Evolutionary conservation across 23 tunicate genomes (phyloP).

Genomic region (Ascidia mentula): DNA sequence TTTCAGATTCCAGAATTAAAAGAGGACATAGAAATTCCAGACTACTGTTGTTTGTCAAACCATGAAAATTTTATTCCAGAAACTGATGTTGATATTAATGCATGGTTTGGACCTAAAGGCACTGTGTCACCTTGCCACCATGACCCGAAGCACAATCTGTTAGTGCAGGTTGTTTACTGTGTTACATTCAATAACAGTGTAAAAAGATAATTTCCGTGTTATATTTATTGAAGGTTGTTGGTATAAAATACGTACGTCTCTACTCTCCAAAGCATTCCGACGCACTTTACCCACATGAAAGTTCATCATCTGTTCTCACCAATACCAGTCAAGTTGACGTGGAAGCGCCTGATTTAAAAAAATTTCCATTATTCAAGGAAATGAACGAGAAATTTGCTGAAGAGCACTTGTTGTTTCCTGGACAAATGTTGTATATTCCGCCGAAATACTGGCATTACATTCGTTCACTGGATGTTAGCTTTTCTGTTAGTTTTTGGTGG

Average conservation of each 20-base stretch:
- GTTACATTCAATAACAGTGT: no score
- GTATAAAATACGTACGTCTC: constrained; percentile 66
- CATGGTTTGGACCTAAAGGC: constrained; percentile 96
- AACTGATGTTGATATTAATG: constrained; percentile 78
- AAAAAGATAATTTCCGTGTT: no score
- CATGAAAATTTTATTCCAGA: constrained; percentile 31
- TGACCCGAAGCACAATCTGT: constrained; percentile 79
- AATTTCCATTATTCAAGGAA: constrained; percentile 64
- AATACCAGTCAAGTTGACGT: constrained; percentile 89
- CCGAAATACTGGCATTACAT: constrained; percentile 92
- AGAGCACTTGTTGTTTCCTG: constrained; percentile 62
- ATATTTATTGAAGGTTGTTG: constrained; percentile 41
- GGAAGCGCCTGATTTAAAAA: constrained; percentile 60
- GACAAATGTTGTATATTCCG: constrained; percentile 85
- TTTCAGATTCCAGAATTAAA: constrained; percentile 49
- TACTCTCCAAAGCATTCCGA: constrained; percentile 38
- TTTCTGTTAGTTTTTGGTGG: constrained; percentile 99
- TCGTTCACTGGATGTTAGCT: constrained; percentile 82
- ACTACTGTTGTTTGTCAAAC: constrained; percentile 72
- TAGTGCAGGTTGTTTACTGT: constrained; percentile 50
- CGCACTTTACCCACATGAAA: constrained; percentile 30
- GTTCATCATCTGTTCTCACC: constrained; percentile 34
- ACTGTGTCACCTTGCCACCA: constrained; percentile 92
- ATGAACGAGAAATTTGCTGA: constrained; percentile 37
- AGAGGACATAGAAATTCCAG: constrained; percentile 83